Conservation (phyloP, 2,113 vertebrate genomes). For the Sander lucioperca region DNA sequence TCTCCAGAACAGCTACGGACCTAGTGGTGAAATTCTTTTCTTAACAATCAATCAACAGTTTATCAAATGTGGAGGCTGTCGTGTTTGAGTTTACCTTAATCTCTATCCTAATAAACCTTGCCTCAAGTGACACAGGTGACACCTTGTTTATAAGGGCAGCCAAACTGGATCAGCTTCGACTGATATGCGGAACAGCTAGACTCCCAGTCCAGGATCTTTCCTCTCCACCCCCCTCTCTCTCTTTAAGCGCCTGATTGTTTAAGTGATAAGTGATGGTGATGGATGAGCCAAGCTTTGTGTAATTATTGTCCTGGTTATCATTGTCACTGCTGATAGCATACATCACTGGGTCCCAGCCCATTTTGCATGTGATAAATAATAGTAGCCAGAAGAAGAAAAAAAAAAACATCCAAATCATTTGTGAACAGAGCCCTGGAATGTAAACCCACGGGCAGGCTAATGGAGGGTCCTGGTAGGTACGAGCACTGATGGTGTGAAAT, state of each 20-base stretch:
- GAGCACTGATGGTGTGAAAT: constrained; percentile 40
- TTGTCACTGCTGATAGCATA: constrained; percentile 81
- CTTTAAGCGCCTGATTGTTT: constrained; percentile 76
- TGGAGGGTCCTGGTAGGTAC: constrained; percentile 63
- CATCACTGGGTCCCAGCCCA: constrained; percentile 78
- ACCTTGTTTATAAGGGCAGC: constrained; percentile 6
- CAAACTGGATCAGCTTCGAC: constrained; percentile 53
- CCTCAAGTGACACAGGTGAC: constrained; percentile 20
- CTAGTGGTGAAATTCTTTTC: not conserved
- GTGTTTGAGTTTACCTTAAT: not conserved
- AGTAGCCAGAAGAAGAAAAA: constrained; percentile 53
- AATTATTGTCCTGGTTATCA: constrained; percentile 86
- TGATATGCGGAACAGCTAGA: constrained; percentile 29
- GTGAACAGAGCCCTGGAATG: constrained; percentile 68
- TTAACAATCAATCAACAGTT: constrained; percentile 1
- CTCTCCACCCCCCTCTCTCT: constrained; percentile 45
- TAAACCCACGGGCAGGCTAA: constrained; percentile 73
- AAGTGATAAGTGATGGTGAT: constrained; percentile 84
- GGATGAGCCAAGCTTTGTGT: constrained; percentile 81
- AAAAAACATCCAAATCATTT: constrained; percentile 73
- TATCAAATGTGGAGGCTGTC: not conserved
- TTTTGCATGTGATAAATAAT: constrained; percentile 85
- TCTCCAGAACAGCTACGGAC: not conserved
- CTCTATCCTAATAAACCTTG: constrained; percentile 14
- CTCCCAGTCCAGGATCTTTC: constrained; percentile 62